Conservation (phyloP, 1,140 invertebrate species). For the Drosophila sp. region DNA sequence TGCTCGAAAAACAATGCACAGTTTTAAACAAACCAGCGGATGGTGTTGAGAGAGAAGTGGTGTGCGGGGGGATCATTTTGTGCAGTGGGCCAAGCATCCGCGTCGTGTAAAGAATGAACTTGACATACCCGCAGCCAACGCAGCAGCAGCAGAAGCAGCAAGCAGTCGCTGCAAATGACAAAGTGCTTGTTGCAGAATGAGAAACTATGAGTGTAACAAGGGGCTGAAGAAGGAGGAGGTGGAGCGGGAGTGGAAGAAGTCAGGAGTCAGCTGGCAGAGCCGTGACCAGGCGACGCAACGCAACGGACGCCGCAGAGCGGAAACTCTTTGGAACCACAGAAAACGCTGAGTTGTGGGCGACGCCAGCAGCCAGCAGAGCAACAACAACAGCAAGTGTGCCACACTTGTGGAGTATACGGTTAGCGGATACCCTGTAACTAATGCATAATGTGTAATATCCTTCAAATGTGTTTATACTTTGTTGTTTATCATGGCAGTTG, state of each 20-base stretch:
- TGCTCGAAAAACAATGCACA: conserved; percentile 18
- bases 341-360: conserved; percentile 56
- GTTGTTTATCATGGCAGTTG: too few relatives aligned
- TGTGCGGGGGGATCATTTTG: not conserved
- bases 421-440: not conserved
- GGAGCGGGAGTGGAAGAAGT: not conserved
- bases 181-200: conserved; percentile 38
- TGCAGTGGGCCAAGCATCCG: conserved; percentile 13
- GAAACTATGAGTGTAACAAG: conserved; percentile 6
- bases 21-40: conserved; percentile 23
- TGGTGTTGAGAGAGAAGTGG: too few relatives aligned
- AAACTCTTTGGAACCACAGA: conserved; percentile 63
- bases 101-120: conserved; percentile 52
- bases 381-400: not conserved
- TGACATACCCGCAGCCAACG: conserved; percentile 42
- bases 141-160: conserved; percentile 12
- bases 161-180: conserved; percentile 58
- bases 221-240: not conserved
- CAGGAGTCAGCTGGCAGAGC: not conserved
- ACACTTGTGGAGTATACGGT: not conserved
- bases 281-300: conserved; percentile 28
- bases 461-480: too few relatives aligned
- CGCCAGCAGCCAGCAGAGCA: conserved; percentile 18
- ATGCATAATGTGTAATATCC: too few relatives aligned
- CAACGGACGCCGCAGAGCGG: conserved; percentile 50